Conservation (phyloP, 2,888 invertebrate species). For the Limnephilus marmoratus region DNA sequence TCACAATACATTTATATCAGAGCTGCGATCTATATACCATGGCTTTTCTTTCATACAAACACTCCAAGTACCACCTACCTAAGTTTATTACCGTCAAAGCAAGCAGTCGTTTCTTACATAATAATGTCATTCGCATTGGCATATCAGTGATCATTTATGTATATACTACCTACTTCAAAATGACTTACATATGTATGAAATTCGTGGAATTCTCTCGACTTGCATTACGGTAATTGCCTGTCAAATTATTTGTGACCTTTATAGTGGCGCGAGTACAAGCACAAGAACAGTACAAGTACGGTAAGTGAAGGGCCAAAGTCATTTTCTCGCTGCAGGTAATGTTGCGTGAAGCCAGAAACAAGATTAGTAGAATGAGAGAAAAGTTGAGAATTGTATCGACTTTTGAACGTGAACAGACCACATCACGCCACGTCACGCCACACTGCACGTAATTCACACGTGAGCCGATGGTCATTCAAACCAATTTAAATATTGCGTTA, state of each 20-base stretch:
- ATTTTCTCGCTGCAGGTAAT: conserved; percentile 35
- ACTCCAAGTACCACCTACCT: too few species aligned
- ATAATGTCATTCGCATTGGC: neutral
- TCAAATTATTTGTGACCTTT: conserved; percentile 40
- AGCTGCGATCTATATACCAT: too few species aligned
- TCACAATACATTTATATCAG: too few species aligned
- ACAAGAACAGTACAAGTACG: neutral
- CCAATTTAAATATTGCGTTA: neutral
- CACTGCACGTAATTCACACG: neutral
- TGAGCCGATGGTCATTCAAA: conserved; percentile 2
- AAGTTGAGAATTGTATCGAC: conserved; percentile 26
- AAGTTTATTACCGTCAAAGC: neutral
- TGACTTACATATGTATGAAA: neutral
- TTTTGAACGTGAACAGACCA: neutral
- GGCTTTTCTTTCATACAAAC: too few species aligned
- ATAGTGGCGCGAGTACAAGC: neutral
- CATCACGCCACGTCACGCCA: neutral
- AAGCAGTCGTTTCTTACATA: neutral
- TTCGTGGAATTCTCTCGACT: neutral
- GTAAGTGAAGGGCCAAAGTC: conserved; percentile 24
- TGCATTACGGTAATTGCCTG: conserved; percentile 35
- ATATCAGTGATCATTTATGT: neutral
- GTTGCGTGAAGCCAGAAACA: conserved; percentile 34
- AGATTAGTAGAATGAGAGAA: conserved; percentile 20
- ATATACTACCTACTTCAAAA: neutral